phyloP scores from a whole-genome alignment of 2,888 invertebrate genomes.

The Clistopyga incitator region DNA sequence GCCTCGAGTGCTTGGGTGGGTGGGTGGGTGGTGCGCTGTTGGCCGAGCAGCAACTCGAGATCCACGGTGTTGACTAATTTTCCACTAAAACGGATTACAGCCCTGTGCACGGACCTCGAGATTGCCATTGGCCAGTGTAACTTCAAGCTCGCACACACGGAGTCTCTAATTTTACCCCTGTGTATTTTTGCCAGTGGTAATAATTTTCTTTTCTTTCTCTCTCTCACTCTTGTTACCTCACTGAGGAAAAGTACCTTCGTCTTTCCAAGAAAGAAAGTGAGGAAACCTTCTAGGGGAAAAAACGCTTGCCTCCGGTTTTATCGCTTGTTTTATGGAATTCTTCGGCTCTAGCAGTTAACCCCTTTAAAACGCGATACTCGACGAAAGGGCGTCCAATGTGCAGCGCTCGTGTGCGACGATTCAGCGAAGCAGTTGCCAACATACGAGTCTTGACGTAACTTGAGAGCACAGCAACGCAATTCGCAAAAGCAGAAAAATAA shows the following conservation, averaged over 20 bases:
- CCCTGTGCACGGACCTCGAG: neutral
- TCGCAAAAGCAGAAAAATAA: constrained; percentile 15
- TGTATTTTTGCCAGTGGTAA: constrained; percentile 5
- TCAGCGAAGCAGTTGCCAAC: neutral
- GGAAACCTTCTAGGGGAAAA: constrained; percentile 6
- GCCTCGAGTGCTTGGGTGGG: constrained; percentile 23
- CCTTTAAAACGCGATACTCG: constrained; percentile 28
- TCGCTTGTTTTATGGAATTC: constrained; percentile 48
- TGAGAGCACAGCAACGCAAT: neutral
- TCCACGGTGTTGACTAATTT: constrained; percentile 50
- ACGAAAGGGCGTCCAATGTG: neutral
- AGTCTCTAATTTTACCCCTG: constrained; percentile 16
- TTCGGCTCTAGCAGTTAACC: constrained; percentile 33
- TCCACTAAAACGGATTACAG: constrained; percentile 46
- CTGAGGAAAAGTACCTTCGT: constrained; percentile 10
- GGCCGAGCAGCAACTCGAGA: constrained; percentile 32
- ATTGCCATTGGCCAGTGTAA: constrained; percentile 23
- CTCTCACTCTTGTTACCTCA: neutral
- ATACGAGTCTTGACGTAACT: neutral
- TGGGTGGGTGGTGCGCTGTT: constrained; percentile 4
- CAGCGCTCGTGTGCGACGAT: neutral
- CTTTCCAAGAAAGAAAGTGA: constrained; percentile 33
- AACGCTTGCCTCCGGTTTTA: constrained; percentile 26
- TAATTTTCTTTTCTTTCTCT: neutral
- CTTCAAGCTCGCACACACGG: neutral